Evolutionary conservation across 2,113 vertebrate species (phyloP), one percentile per base, ranked within the genome.

Genomic region (Hiodon tergisus): DNA sequence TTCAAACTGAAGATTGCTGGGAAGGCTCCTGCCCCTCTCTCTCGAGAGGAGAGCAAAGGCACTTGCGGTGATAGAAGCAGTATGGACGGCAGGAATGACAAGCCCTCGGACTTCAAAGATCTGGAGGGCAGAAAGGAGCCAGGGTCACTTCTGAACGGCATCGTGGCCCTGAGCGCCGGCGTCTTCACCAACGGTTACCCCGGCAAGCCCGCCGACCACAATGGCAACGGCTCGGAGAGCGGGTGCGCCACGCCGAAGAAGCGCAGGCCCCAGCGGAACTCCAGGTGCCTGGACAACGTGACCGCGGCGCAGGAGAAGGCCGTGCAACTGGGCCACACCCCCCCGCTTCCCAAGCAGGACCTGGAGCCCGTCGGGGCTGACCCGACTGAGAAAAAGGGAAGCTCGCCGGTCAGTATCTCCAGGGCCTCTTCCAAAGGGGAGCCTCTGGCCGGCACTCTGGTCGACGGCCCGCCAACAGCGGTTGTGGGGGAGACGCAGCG

Each of bases 161-260:
- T 97, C 72, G 84, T 94, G 69, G 90, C 94, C 60, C 88, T 66
- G 67, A 89, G 82, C 84, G 92, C 93, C 81, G 86, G 89, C 82
- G 91, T 91, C 62, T 93, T 99, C 81, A 93, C 93, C 10, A 99
- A 99, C 86, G 96, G 96, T 86, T 99, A 93, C 73, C 88, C 95
- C 68, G 84, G 93, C 84, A 97, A 93, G 86, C 69, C 77, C 71
- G 86, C 87, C 0, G 97, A 99, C 77, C 96, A 97, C 51, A 96
- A 98, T 80, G 95, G 96, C 69, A 99, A 95, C 6, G 93, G 96
- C 77, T 98, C 96, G 0, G 96, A 98, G 86, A 95, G 94, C 70
- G 95, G 96, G 83, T 99, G 97, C 83, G 95, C 95, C 65, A 97
- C 95, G 0, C 94, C 95, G 2, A 98, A 98, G 80, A 99, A 97